Evolutionary conservation across 2,888 invertebrate genomes (phyloP).

Genomic region (Julus scanicus): DNA sequence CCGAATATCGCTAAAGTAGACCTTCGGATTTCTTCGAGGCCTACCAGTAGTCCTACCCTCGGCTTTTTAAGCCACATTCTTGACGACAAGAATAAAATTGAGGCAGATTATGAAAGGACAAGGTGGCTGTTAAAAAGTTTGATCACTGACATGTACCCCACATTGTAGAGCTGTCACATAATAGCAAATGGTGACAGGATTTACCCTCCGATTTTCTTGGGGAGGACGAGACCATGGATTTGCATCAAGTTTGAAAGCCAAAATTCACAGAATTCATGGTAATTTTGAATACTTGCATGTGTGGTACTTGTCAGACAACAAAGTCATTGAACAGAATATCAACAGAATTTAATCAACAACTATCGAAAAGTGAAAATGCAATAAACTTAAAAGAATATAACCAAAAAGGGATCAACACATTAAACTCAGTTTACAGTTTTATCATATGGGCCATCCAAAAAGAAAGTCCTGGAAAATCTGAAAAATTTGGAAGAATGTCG

Average conservation of each 20-base stretch:
- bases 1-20: neutral
- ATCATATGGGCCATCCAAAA: too few relatives aligned
- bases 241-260: neutral
- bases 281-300: too few relatives aligned
- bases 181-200: neutral
- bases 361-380: too few relatives aligned
- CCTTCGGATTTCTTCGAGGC: slow-evolving; percentile 23
- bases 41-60: neutral
- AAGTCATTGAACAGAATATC: too few relatives aligned
- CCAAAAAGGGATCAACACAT: too few relatives aligned
- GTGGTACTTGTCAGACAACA: too few relatives aligned
- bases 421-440: too few relatives aligned
- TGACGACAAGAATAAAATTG: neutral
- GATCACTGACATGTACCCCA: neutral
- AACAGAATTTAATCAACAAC: too few relatives aligned
- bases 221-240: neutral
- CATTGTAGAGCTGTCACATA: too few relatives aligned
- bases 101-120: neutral
- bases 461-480: too few relatives aligned
- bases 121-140: neutral
- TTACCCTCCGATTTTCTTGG: neutral
- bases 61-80: neutral
- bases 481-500: too few relatives aligned
- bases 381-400: too few relatives aligned
- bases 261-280: neutral